Evolutionary conservation across 2,888 invertebrate genomes (phyloP).

Genomic region (Anarsia innoxiella): DNA sequence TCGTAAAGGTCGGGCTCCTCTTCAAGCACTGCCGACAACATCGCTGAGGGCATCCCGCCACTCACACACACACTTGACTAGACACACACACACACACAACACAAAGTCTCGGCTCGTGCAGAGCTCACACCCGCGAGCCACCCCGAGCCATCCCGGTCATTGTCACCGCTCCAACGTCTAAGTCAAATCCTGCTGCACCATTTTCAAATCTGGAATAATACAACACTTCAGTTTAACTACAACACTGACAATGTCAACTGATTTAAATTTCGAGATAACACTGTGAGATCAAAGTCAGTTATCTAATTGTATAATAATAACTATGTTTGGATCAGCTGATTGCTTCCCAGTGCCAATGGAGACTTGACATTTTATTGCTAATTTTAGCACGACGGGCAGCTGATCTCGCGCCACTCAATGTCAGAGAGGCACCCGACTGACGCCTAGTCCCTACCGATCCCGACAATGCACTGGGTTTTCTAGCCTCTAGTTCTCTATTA

Average conservation of each 20-base stretch:
- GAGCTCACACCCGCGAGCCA: constrained; percentile 58
- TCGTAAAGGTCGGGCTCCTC: constrained; percentile 85
- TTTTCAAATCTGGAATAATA: constrained; percentile 66
- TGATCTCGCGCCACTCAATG: constrained; percentile 66
- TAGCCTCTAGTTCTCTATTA: constrained; percentile 15
- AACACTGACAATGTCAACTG: constrained; percentile 22
- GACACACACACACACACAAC: constrained; percentile 62
- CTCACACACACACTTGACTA: constrained; percentile 53
- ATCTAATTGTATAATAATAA: constrained; percentile 64
- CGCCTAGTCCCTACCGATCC: too few species aligned
- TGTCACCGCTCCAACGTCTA: constrained; percentile 45
- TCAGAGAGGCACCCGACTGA: too few species aligned
- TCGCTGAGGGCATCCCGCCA: constrained; percentile 77
- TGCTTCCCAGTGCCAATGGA: constrained; percentile 60
- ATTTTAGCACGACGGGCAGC: constrained; percentile 69
- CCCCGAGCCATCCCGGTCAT: constrained; percentile 49
- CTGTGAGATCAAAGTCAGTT: constrained; percentile 39
- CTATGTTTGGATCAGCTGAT: constrained; percentile 68
- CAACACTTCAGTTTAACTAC: neutral
- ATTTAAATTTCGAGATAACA: constrained; percentile 40
- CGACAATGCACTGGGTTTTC: neutral
- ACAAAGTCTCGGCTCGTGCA: constrained; percentile 40
- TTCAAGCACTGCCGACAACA: constrained; percentile 83
- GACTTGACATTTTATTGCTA: constrained; percentile 69
- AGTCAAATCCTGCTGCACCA: constrained; percentile 76